Conservation (phyloP, 2,888 invertebrate species). For the Cosmorhoe ocellata region DNA sequence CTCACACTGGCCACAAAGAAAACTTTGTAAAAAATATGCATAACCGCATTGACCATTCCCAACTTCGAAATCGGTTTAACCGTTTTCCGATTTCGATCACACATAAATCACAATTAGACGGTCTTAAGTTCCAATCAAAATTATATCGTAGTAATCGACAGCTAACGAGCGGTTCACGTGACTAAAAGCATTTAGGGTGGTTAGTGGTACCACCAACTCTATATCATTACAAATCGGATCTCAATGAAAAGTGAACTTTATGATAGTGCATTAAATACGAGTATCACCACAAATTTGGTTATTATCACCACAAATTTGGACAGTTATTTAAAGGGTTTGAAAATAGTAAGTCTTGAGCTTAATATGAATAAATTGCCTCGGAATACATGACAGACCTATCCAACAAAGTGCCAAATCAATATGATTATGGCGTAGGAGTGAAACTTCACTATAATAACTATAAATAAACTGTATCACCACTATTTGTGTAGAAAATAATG, state of each 20-base stretch:
- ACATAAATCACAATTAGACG: constrained; percentile 25
- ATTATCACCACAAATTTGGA: no score
- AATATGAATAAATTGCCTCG: no score
- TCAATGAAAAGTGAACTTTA: constrained; percentile 3
- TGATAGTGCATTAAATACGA: neutral
- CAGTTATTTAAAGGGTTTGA: no score
- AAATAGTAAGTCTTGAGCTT: no score
- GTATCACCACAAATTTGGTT: no score
- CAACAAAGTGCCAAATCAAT: no score
- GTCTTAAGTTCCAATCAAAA: constrained; percentile 31
- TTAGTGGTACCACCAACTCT: neutral
- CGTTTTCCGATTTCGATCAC: constrained; percentile 11
- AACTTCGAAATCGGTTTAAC: constrained; percentile 3
- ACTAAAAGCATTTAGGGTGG: constrained; percentile 18
- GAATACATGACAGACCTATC: no score
- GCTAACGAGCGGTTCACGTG: constrained; percentile 49
- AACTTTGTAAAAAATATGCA: no score
- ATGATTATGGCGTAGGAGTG: neutral
- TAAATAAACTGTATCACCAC: neutral
- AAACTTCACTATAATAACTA: neutral
- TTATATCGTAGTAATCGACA: constrained; percentile 40
- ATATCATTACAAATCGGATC: neutral
- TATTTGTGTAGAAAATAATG: neutral
- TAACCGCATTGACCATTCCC: no score
- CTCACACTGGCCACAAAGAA: no score